Base-by-base conservation (phyloP, 1,140 invertebrate species). In the Chrysopa pallens region DNA sequence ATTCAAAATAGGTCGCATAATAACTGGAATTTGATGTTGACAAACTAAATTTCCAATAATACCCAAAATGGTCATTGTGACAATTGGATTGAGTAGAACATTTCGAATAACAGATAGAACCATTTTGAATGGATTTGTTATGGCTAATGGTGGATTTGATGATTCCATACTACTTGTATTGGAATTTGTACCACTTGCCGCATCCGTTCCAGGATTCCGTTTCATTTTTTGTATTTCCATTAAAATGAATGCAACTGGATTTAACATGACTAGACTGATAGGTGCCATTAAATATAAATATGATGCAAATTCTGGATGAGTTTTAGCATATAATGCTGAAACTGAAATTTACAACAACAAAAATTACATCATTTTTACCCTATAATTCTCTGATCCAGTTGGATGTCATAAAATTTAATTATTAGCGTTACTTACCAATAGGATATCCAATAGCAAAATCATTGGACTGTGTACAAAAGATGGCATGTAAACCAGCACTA, bases 371-470 rank as follows among this genome's bases (percentile, higher is more conserved):
- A 23, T 5, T 23, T n/a, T n/a, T n/a, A n/a, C n/a, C n/a, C n/a
- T n/a, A n/a, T n/a, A n/a, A n/a, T n/a, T n/a, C n/a, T n/a, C n/a
- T n/a, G n/a, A n/a, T n/a, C n/a, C n/a, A n/a, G n/a, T n/a, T n/a
- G n/a, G n/a, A n/a, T n/a, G n/a, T n/a, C n/a, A n/a, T n/a, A n/a
- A n/a, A n/a, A 12, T 42, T 40, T 29, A n/a, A n/a, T n/a, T n/a
- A n/a, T n/a, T n/a, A n/a, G n/a, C n/a, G n/a, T n/a, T 46, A 70
- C 76, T 79, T 72, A 92, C 88, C 76, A 54, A 96, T 93, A 4
- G 93, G 92, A 67, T 86, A 94, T 45, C 92, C 92, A 50, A 98
- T 76, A 38, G 93, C 93, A 72, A 97, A 96, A 64, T 98, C 93
- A 73, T 98, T 98, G 57, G 88, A 93, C 58, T 96, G 91, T 0